Conservation (phyloP, 2,113 vertebrate genomes). For the Vicugna pacos region DNA sequence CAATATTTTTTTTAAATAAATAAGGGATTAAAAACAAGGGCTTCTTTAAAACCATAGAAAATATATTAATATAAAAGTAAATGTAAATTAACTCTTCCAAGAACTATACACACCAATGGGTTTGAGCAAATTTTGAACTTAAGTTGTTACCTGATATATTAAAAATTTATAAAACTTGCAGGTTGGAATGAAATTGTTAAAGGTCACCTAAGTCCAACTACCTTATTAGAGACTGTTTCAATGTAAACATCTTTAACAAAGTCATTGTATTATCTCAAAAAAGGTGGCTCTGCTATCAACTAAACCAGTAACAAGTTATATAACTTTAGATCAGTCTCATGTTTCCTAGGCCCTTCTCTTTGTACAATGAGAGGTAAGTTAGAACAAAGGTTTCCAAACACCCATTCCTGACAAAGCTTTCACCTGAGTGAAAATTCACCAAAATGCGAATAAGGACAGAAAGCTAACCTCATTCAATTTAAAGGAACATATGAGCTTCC, state of each 20-base stretch:
- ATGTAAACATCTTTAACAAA: slow-evolving; percentile 4
- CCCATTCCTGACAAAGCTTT: background rate
- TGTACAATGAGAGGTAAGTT: background rate
- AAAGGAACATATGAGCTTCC: background rate
- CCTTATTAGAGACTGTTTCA: background rate
- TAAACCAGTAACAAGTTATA: background rate
- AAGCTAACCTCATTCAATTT: background rate
- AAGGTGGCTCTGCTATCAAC: background rate
- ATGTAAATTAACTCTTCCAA: background rate
- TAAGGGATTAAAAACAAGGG: background rate
- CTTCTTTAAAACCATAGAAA: background rate
- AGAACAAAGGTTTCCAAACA: background rate
- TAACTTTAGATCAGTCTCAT: background rate
- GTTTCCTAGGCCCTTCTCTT: background rate
- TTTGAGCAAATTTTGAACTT: background rate
- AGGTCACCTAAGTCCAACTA: background rate
- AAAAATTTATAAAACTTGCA: background rate
- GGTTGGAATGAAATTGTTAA: background rate
- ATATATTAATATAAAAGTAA: background rate
- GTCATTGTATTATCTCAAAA: background rate
- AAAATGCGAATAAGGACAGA: background rate
- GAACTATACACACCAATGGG: background rate
- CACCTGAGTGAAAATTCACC: background rate
- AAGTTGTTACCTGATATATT: background rate
- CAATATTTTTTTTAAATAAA: background rate